phyloP scores from a whole-genome alignment of 2,797 vertebrate species.

The Alosa sapidissima region DNA sequence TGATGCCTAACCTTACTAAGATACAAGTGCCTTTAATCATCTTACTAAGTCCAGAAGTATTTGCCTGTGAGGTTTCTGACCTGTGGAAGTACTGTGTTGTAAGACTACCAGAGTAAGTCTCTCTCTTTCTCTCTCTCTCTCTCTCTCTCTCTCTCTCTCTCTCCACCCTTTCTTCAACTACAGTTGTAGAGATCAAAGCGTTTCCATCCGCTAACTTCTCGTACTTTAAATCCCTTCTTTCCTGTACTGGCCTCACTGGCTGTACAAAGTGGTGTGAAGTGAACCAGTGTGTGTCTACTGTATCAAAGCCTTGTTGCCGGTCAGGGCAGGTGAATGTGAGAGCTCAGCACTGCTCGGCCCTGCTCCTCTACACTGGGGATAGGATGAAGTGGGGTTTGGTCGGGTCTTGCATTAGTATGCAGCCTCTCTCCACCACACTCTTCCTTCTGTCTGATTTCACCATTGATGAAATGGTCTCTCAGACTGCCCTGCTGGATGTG shows the following conservation, averaged over 20 bases:
- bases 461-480: conserved; percentile 38
- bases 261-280: no score
- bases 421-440: not conserved
- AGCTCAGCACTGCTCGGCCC: not conserved
- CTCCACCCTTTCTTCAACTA: not conserved
- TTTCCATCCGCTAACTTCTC: not conserved
- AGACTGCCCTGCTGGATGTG: conserved; percentile 29
- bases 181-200: not conserved
- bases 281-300: no score
- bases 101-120: not conserved
- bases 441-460: not conserved
- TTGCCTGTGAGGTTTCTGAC: not conserved
- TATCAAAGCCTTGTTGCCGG: no score
- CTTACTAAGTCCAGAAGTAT: no score
- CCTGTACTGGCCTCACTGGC: not conserved
- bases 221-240: not conserved
- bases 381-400: no score
- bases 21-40: no score
- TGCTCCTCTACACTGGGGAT: not conserved
- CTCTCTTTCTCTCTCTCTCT: not conserved
- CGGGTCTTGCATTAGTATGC: not conserved
- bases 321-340: no score
- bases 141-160: not conserved
- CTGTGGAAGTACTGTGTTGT: not conserved
- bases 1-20: not conserved